A percentile compares a stretch with the other conserved stretches of the same genome.
Evolutionary conservation across 1,140 invertebrate genomes (phyloP).

Genomic region (Apis florea): DNA sequence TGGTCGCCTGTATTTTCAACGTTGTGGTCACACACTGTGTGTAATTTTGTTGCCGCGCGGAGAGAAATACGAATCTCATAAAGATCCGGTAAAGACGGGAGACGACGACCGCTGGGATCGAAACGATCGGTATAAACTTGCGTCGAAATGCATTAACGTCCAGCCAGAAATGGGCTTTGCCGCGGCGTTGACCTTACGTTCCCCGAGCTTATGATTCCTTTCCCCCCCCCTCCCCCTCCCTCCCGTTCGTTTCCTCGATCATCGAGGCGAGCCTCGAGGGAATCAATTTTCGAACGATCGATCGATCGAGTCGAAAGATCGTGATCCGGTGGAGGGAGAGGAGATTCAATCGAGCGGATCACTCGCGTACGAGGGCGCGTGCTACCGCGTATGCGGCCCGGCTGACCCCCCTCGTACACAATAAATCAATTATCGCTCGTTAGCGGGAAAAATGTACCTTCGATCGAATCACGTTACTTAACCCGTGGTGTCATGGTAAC

Average conservation of each 20-base stretch:
- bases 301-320: slow-evolving; percentile 12
- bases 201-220: not conserved
- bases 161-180: too few species aligned
- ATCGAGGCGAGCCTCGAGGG: too few species aligned
- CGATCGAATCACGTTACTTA: slow-evolving; percentile 74
- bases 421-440: slow-evolving; percentile 76
- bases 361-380: slow-evolving; percentile 51
- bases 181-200: not conserved
- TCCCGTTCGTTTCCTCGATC: too few species aligned
- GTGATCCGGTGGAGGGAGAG: not conserved
- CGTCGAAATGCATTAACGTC: not conserved
- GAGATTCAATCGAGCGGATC: slow-evolving; percentile 48
- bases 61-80: not conserved
- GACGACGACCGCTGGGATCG: not conserved
- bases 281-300: not conserved
- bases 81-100: not conserved
- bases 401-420: slow-evolving; percentile 57
- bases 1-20: not conserved
- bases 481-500: slow-evolving; percentile 63
- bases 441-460: slow-evolving; percentile 74
- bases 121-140: not conserved
- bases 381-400: slow-evolving; percentile 59
- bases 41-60: not conserved
- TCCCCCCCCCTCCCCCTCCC: too few species aligned
- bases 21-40: not conserved